Base-by-base conservation (phyloP, 2,797 vertebrate genomes). In the Gymnoscopelus microlampas region DNA sequence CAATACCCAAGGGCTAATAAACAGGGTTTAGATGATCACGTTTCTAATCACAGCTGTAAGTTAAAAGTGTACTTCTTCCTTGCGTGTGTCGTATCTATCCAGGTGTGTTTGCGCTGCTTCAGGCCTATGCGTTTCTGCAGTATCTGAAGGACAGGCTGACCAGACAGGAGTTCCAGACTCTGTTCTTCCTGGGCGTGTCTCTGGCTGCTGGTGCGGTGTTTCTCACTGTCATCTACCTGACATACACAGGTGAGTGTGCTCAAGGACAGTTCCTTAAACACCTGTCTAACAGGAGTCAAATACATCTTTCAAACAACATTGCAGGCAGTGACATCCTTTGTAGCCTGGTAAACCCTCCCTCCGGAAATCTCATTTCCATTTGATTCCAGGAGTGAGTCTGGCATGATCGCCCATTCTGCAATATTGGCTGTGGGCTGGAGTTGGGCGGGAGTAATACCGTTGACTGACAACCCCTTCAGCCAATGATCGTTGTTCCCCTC, bases 171-270 rank as follows among this genome's bases (percentile, higher is more conserved):
- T 99, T 99, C 88, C 98, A 99, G 93, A 99, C 97, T 0, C 93
- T 99, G 24, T 99, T 99, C 94, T 98, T 99, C 89, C 93, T 99
- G 71, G 98, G 97, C 1, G 96, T 99, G 44, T 98, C 98, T 6
- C 89, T 99, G 29, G 97, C 97, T 74, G 98, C 98, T 9, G 96
- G 97, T 24, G 87, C 92, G 60, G 98, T 99, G 77, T 99, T 99
- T 88, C 94, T 99, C 82, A 97, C 96, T 0, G 98, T 99, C 79
- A 98, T 99, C 87, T 99, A 99, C 92, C 94, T 99, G 88, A 99
- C 98, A 1, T 99, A 99, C 66, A 99, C 98, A 94, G 98, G 98
- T 99, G 83, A 83, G 87, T 82, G 13, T 14, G 39, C 47, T 47
- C 49, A 4, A 55, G 10, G 26, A 19, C 7, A 19, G 53, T 26